Base-by-base conservation (phyloP, 2,888 invertebrate genomes). In the Oscheius sp. region DNA sequence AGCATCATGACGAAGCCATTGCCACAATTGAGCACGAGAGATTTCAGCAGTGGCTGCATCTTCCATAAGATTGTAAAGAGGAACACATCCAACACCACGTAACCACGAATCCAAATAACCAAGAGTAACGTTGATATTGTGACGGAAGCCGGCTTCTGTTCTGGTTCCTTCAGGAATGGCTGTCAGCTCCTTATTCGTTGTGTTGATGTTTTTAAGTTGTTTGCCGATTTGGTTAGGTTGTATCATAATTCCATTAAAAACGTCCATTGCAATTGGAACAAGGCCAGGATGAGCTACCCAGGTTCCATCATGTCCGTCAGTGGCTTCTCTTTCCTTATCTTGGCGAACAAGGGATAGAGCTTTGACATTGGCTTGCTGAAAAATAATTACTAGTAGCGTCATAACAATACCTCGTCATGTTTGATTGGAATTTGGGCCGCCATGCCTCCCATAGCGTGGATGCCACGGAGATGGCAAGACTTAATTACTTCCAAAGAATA, bases 31-130 rank as follows among this genome's bases (percentile, higher is more conserved):
- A 28, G 90, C 90, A 61, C 91, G 88, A 0, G 91, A 91, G 82
- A 92, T 92, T 86, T 92, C 92, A 1, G 91, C 91, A 0, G 92
- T 92, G 3, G 92, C 91, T 0, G 91, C 91, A 84, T 92, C 92
- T 84, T 92, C 92, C 28, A 91, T 90, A 26, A 89, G 89, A 12
- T 90, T 91, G 71, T 89, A 89, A 70, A 90, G 89, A 79, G 90
- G 89, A 86, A 91, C 91, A 82, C 91, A 91, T 0, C 92, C 92
- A 30, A 88, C 88, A 0, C 91, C 91, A 1, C 85, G 89, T 71
- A 91, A 84, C 91, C 91, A 92, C 75, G 91, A 89, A 81, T 90
- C 91, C 51, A 91, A 89, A 81, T 91, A 92, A 44, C 91, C 83
- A 66, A 91, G 89, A 0, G 90, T 89, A 2, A 92, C 90, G 0